A percentile compares a stretch with the other conserved stretches of the same genome.
Evolutionary conservation across 2,888 invertebrate genomes (phyloP).

Genomic region (Amiota communis): DNA sequence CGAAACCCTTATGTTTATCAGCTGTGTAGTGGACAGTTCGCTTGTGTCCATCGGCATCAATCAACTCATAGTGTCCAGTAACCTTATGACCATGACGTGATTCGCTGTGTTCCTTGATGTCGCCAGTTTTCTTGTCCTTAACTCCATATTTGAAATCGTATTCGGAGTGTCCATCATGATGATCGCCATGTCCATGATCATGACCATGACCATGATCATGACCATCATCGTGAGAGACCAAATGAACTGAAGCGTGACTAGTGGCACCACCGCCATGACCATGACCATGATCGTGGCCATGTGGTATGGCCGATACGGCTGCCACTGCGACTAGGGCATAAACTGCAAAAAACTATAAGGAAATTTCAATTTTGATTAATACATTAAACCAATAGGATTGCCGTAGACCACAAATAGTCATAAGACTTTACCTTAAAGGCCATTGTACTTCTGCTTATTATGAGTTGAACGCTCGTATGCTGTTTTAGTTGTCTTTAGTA

Average conservation of each 20-base stretch:
- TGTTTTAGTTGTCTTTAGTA: conserved; percentile 32
- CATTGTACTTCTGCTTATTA: conserved; percentile 53
- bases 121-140: conserved; percentile 63
- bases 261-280: conserved; percentile 48
- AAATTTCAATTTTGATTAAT: not conserved
- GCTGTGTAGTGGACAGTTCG: conserved; percentile 65
- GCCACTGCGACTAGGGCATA: conserved; percentile 49
- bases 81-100: conserved; percentile 63
- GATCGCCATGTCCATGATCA: conserved; percentile 50
- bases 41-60: conserved; percentile 67
- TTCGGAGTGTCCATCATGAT: conserved; percentile 57
- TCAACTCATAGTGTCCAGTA: conserved; percentile 65
- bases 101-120: conserved; percentile 60
- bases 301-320: conserved; percentile 42
- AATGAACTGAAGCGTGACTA: conserved; percentile 60
- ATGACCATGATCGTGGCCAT: conserved; percentile 40
- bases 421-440: conserved; percentile 54
- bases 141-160: conserved; percentile 63
- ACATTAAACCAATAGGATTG: not conserved
- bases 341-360: conserved; percentile 47
- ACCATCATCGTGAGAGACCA: conserved; percentile 60
- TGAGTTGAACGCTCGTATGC: conserved; percentile 51
- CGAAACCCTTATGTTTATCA: conserved; percentile 64
- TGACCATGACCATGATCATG: conserved; percentile 41
- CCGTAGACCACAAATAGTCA: no score